Evolutionary conservation across 2,113 vertebrate species (phyloP).

Genomic region (Craseonycteris thonglongyai): DNA sequence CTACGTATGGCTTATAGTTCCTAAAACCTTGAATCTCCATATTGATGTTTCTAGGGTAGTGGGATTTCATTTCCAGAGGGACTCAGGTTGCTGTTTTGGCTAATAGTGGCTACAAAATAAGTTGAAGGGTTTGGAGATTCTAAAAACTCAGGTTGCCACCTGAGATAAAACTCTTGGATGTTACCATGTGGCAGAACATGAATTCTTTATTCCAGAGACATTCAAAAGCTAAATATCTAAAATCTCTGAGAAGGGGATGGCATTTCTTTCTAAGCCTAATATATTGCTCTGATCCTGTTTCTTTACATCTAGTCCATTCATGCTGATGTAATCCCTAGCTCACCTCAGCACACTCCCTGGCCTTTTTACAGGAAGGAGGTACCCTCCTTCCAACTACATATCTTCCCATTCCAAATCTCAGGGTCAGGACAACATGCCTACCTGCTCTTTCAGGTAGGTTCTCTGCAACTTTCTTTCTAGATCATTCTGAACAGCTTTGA

Average conservation of each 20-base stretch:
- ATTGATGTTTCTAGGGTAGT: background rate
- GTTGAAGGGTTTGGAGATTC: background rate
- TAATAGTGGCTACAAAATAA: background rate
- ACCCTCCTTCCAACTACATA: background rate
- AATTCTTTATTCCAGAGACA: background rate
- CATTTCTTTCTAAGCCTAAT: background rate
- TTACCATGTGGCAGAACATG: background rate
- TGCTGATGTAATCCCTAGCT: background rate
- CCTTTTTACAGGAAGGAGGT: background rate
- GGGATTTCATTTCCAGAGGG: background rate
- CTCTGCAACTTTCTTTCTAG: background rate
- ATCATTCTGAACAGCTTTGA: slow-evolving; percentile 12
- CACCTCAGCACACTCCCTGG: background rate
- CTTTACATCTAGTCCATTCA: background rate
- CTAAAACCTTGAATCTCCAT: background rate
- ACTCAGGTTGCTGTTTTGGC: background rate
- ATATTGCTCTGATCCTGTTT: background rate
- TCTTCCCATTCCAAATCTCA: background rate
- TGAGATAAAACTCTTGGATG: background rate
- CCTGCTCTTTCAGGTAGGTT: background rate
- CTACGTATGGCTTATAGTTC: background rate
- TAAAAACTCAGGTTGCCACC: background rate
- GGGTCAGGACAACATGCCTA: background rate
- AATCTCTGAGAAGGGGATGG: background rate
- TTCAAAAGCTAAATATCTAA: background rate